Conservation (phyloP, 2,888 invertebrate species). For the Leptinotarsa rubiginosa region DNA sequence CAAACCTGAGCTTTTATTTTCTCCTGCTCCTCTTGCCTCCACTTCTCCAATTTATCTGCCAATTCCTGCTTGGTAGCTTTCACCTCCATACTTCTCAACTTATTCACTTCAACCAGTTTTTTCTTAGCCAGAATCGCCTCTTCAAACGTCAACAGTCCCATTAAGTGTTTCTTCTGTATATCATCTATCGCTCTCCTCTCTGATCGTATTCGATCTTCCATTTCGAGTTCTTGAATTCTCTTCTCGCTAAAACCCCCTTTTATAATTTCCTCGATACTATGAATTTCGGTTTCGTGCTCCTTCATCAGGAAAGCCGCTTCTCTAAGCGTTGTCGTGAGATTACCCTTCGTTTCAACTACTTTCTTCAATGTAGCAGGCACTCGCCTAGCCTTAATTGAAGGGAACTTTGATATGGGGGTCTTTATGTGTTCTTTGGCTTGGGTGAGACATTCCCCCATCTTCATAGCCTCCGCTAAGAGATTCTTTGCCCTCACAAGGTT, state of each 20-base stretch:
- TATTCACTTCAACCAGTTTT: conserved; percentile 67
- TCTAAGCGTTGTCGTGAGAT: conserved; percentile 68
- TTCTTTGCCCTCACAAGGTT: conserved; percentile 51
- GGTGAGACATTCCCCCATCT: conserved; percentile 35
- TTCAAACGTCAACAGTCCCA: conserved; percentile 71
- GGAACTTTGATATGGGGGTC: conserved; percentile 19
- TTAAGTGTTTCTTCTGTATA: conserved; percentile 72
- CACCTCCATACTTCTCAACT: conserved; percentile 68
- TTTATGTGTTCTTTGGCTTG: conserved; percentile 19
- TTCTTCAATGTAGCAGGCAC: conserved; percentile 41
- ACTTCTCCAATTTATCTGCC: conserved; percentile 68
- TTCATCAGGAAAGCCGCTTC: conserved; percentile 68
- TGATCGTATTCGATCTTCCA: conserved; percentile 66
- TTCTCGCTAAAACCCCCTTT: conserved; percentile 66
- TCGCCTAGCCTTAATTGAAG: conserved; percentile 24
- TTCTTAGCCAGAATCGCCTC: conserved; percentile 72
- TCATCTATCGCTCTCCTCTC: conserved; percentile 68
- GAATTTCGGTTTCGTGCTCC: conserved; percentile 67
- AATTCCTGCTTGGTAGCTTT: conserved; percentile 68
- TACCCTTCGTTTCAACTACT: conserved; percentile 66
- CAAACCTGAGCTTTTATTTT: conserved; percentile 64
- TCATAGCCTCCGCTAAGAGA: conserved; percentile 51
- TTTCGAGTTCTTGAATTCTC: conserved; percentile 66
- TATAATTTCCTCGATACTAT: conserved; percentile 68
- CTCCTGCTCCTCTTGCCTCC: conserved; percentile 68